Evolutionary conservation across 2,797 vertebrate genomes (phyloP).

Genomic region (Phrynocephalus vlangalii): DNA sequence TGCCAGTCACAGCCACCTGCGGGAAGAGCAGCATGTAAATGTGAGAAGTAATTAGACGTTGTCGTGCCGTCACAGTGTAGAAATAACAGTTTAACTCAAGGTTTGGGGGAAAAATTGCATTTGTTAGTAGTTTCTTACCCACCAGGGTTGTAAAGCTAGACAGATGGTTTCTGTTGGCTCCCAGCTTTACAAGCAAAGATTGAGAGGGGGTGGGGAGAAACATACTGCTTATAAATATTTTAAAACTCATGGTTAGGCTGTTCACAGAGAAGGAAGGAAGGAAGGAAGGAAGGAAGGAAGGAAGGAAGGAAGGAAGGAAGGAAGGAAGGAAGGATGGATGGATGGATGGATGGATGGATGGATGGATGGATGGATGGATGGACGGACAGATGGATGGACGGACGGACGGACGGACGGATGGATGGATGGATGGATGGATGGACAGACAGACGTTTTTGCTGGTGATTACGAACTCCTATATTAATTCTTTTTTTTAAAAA

Average conservation of each 20-base stretch:
- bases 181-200: slow-evolving; percentile 1
- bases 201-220: neutral
- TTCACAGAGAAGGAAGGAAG: neutral
- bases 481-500: too few relatives aligned
- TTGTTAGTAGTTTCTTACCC: slow-evolving; percentile 7
- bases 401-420: too few relatives aligned
- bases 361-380: too few relatives aligned
- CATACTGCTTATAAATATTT: slow-evolving; percentile 24
- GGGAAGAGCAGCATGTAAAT: neutral
- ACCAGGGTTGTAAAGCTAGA: slow-evolving; percentile 12
- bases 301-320: too few relatives aligned
- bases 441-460: too few relatives aligned
- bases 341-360: too few relatives aligned
- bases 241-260: slow-evolving; percentile 7
- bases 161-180: slow-evolving; percentile 28
- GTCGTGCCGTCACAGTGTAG: neutral
- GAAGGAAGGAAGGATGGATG: too few relatives aligned
- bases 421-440: too few relatives aligned
- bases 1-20: neutral
- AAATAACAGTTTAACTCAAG: neutral
- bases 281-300: too few relatives aligned
- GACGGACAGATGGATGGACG: too few relatives aligned
- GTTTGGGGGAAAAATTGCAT: neutral
- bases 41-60: slow-evolving; percentile 1
- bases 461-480: too few relatives aligned